Evolutionary conservation across 1,140 invertebrate species (phyloP), one percentile per base, ranked within the genome.

Genomic region (Drosophila busckii): DNA sequence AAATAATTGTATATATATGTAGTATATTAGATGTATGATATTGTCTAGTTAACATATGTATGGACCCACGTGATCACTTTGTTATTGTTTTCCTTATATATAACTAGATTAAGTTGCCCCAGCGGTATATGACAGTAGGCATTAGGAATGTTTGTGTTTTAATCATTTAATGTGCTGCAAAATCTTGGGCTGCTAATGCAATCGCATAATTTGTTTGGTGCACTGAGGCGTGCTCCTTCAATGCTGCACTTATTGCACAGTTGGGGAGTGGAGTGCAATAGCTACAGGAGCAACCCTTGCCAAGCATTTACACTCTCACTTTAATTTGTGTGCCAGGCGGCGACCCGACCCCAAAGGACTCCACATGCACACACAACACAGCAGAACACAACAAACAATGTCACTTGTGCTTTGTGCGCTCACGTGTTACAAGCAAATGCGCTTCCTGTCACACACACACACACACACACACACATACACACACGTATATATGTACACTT

Each of bases 361-460:
- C 15, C 34, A 34, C 32, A 17, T 16, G 19, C 32, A 17, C 3
- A 35, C 10, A 34, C 7, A n/a, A 17, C 5, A 34, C 13, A 34
- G 13, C 15, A 7, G 10, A 8, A 2, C 1, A 26, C 5, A 7
- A 34, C 68, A 80, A 78, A 78, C 73, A 80, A 78, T 78, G 73
- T 78, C 73, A 63, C 63, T 73, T 71, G 73, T 59, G 73, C 66
- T 78, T 78, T 78, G 73, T 78, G 65, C 63, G 75, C 73, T 78
- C 73, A 78, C 73, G 73, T 78, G 73, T 78, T 78, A 78, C 73
- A 78, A 80, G 68, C 73, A 78, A 78, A 78, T 78, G 73, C 56
- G 73, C 59, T 80, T 78, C 73, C 73, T 68, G 63, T 40, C 34
- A 41, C 20, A 19, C 9, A 35, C 37, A 44, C 32, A 46, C n/a